These are phyloP conservation scores for Mycalesis mineus DNA, from an alignment of 2,888 invertebrate genomes.

Conservation along the genomic window DNA sequence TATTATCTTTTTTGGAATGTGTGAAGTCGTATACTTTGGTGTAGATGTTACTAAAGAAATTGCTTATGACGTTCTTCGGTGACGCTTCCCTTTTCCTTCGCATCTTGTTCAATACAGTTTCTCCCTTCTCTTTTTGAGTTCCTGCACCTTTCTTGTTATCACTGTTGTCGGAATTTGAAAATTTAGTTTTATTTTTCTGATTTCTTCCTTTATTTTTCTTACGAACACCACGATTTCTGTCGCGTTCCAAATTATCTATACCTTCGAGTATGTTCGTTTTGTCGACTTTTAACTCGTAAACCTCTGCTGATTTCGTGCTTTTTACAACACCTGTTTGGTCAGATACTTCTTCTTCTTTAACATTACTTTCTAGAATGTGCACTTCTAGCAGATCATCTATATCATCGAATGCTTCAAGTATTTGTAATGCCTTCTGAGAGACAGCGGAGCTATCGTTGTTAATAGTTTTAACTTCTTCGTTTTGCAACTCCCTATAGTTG, in stretches of 20 bases:
- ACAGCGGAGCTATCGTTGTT: neutral
- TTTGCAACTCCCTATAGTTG: too few relatives aligned
- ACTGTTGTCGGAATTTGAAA: neutral
- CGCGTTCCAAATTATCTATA: too few relatives aligned
- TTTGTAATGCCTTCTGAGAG: neutral
- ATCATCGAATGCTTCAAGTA: neutral
- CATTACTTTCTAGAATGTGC: neutral
- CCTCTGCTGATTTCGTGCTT: neutral
- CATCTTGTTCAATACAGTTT: neutral
- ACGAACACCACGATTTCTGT: neutral
- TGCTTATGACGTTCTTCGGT: neutral
- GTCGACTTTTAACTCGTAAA: neutral
- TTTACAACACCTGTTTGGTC: neutral
- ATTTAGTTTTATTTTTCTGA: neutral
- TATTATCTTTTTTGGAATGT: neutral
- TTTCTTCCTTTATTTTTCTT: neutral
- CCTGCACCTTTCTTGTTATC: neutral
- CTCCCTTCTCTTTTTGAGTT: neutral
- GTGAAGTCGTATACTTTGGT: neutral
- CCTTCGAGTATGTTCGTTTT: neutral
- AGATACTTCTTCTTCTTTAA: neutral
- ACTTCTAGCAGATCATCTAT: neutral
- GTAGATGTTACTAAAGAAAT: neutral
- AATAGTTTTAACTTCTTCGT: neutral
- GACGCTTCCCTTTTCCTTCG: neutral